These are phyloP conservation scores for Callyntrura sp. DNA, from an alignment of 2,888 invertebrate genomes.

Conservation along the genomic window DNA sequence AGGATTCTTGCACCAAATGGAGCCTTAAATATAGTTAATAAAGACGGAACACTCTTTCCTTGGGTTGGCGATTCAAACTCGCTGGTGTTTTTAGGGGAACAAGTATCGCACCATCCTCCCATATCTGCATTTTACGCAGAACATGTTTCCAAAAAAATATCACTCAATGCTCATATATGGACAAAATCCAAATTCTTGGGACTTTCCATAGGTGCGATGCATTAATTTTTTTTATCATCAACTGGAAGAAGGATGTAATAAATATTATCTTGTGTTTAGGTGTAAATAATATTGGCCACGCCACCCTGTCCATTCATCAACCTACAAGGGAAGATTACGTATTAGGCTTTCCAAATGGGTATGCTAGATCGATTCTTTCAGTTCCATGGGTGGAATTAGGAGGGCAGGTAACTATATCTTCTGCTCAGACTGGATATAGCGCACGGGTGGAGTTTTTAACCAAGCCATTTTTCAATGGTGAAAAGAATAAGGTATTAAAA, in stretches of 20 bases:
- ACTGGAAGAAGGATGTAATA: too few relatives aligned
- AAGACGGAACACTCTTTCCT: constrained; percentile 79
- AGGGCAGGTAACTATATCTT: constrained; percentile 95
- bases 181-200: constrained; percentile 99
- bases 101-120: constrained; percentile 99
- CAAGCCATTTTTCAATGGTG: constrained; percentile 99
- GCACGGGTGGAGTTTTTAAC: constrained; percentile 98
- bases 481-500: constrained; percentile 93
- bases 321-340: constrained; percentile 82
- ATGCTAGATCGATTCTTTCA: constrained; percentile 98
- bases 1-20: constrained; percentile 64
- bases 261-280: constrained; percentile 66
- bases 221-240: neutral
- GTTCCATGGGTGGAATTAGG: constrained; percentile 99
- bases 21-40: constrained; percentile 95
- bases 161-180: constrained; percentile 98
- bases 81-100: constrained; percentile 94
- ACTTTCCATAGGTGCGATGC: constrained; percentile 92
- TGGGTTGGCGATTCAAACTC: constrained; percentile 83
- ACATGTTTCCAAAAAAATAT: constrained; percentile 95
- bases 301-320: constrained; percentile 88
- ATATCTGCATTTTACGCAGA: constrained; percentile 99
- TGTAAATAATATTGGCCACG: constrained; percentile 98
- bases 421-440: constrained; percentile 96
- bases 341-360: constrained; percentile 95